phyloP scores from a whole-genome alignment of 2,888 invertebrate species.

The Temnothorax unifasciatus region DNA sequence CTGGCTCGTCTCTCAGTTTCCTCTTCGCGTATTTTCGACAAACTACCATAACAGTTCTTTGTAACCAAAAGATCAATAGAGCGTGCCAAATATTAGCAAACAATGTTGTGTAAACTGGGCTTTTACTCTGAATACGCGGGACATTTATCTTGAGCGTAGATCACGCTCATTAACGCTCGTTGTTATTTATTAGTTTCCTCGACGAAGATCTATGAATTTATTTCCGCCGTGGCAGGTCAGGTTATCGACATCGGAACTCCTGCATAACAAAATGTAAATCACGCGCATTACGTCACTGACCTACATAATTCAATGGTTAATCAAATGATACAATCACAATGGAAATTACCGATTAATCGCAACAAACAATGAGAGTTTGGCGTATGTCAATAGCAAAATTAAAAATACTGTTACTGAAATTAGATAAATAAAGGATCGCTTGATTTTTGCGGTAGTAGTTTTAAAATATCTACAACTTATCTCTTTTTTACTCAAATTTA shows the following conservation, averaged over 20 bases:
- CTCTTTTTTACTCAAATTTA: background rate
- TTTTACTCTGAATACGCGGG: background rate
- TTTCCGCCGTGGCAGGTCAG: constrained; percentile 6
- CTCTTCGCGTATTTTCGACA: background rate
- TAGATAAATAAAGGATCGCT: background rate
- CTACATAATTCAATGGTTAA: background rate
- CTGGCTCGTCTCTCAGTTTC: background rate
- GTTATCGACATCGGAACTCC: constrained; percentile 33
- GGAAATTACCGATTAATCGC: constrained; percentile 7
- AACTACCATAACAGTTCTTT: background rate
- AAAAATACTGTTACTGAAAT: background rate
- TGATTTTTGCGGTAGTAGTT: background rate
- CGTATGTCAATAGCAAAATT: background rate
- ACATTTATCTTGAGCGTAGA: background rate
- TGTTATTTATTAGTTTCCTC: background rate
- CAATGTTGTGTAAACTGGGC: background rate
- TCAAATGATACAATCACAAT: background rate
- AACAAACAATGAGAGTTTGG: background rate
- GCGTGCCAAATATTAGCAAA: background rate
- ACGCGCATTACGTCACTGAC: background rate
- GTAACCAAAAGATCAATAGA: background rate
- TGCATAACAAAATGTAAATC: constrained; percentile 11
- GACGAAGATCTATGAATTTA: constrained; percentile 6
- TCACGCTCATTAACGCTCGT: background rate
- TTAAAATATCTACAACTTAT: background rate